Conservation (phyloP, 2,888 invertebrate genomes). For the Sphaerophoria rueppellii region DNA sequence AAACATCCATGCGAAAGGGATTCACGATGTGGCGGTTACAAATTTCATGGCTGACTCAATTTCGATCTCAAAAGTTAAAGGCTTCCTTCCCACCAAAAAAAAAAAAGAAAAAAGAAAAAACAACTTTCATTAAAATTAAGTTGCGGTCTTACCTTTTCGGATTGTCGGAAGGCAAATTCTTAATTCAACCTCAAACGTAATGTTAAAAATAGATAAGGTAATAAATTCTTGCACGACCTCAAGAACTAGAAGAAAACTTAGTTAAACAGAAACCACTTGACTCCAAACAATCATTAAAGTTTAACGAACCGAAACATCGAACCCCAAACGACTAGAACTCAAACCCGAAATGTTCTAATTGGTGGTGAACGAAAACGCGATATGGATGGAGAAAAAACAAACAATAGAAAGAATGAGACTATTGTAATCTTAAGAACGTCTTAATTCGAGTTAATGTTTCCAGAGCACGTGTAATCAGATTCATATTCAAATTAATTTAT, state of each 20-base stretch:
- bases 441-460: conserved; percentile 36
- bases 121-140: not conserved
- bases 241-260: no score
- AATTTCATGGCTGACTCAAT: conserved; percentile 11
- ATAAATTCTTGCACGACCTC: not conserved
- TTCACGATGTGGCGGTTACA: not conserved
- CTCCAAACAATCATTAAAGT: conserved; percentile 18
- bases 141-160: not conserved
- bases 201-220: not conserved
- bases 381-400: no score
- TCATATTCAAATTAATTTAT: conserved; percentile 35
- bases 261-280: not conserved
- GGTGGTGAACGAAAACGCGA: not conserved
- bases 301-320: conserved; percentile 50
- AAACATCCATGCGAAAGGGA: not conserved
- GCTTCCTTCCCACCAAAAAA: not conserved
- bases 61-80: not conserved
- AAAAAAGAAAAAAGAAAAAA: not conserved
- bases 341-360: conserved; percentile 37
- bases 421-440: conserved; percentile 19
- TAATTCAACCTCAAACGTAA: not conserved
- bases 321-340: not conserved
- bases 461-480: conserved; percentile 57
- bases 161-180: not conserved
- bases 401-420: conserved; percentile 22